Base-by-base conservation (phyloP, 1,140 invertebrate genomes). In the Augochlora pura region DNA sequence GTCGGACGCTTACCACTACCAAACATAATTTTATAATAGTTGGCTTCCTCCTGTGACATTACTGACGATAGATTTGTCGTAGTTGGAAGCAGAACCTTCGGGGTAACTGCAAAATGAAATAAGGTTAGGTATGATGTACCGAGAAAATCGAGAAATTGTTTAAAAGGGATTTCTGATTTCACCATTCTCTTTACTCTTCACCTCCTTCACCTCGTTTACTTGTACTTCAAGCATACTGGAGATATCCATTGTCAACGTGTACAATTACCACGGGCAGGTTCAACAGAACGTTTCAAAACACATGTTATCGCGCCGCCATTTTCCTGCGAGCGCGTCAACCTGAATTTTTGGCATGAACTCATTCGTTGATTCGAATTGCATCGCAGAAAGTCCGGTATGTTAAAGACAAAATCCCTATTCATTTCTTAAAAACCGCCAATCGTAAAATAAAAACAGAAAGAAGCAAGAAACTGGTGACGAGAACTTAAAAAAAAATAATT, bases 151-250 rank as follows among this genome's bases (percentile, higher is more conserved):
- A 6, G 7, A 23, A 78, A 18, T 14, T 39, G 8, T 42, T 7
- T 21, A 2, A 25, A 0, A 1, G 27, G 21, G 25, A 27, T 16
- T 9, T 5, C 12, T 6, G 23, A 66, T 38, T 46, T 78, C 62
- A 92, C 90, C 83, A 52, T 92, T 92, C 49, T 90, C 90, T 63
- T 89, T 90, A 25, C 77, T 80, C 0, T 92, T 85, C n/a, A 66
- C 21, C 9, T 88, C 87, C 18, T 85, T 88, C 21, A 88, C 87
- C 67, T 92, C 91, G 7, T 91, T 89, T 27, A 92, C 91, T 70
- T 93, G 88, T 6, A 93, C 91, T 63, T 93, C 91, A 32, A 92
- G 90, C 86, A 93, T 90, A 46, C 87, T 91, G 39, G 92, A 88
- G 54, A 93, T 92, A 71, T 93, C 92, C 91, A 92, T 93, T n/a